phyloP scores from a whole-genome alignment of 2,797 vertebrate genomes.

The Pristis pectinata region DNA sequence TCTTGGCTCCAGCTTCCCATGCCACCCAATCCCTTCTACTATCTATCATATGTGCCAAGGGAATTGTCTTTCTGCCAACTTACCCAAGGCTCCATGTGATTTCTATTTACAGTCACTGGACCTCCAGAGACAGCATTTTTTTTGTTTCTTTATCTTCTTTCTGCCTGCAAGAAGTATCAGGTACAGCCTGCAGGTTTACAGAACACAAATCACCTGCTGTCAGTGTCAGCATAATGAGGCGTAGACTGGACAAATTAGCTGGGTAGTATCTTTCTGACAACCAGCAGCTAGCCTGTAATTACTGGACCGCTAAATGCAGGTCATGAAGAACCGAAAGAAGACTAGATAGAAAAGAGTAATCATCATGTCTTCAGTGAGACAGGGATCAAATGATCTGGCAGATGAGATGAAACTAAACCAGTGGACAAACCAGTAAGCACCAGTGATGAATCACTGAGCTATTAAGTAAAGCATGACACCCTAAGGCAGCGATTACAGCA shows the following conservation, averaged over 20 bases:
- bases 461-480: slow-evolving; percentile 73
- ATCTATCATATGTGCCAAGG: slow-evolving; percentile 26
- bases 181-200: slow-evolving; percentile 32
- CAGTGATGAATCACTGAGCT: slow-evolving; percentile 36
- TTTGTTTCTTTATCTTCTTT: slow-evolving; percentile 5
- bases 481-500: slow-evolving; percentile 79
- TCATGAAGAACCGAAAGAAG: slow-evolving; percentile 31
- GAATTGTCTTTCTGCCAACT: slow-evolving; percentile 13
- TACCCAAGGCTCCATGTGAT: slow-evolving; percentile 32
- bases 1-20: not conserved
- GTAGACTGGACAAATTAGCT: slow-evolving; percentile 37
- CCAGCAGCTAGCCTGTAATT: slow-evolving; percentile 37
- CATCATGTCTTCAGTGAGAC: slow-evolving; percentile 28
- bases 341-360: slow-evolving; percentile 36
- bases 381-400: slow-evolving; percentile 37
- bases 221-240: slow-evolving; percentile 39
- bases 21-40: not conserved
- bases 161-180: slow-evolving; percentile 31
- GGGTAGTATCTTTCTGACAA: slow-evolving; percentile 33
- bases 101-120: slow-evolving; percentile 32
- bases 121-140: slow-evolving; percentile 2
- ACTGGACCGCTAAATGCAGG: slow-evolving; percentile 36
- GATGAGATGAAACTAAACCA: slow-evolving; percentile 38
- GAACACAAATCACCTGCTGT: slow-evolving; percentile 31
- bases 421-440: slow-evolving; percentile 36